These are phyloP conservation scores for Cepaea nemoralis DNA, from an alignment of 1,140 invertebrate species.

Conservation along the genomic window DNA sequence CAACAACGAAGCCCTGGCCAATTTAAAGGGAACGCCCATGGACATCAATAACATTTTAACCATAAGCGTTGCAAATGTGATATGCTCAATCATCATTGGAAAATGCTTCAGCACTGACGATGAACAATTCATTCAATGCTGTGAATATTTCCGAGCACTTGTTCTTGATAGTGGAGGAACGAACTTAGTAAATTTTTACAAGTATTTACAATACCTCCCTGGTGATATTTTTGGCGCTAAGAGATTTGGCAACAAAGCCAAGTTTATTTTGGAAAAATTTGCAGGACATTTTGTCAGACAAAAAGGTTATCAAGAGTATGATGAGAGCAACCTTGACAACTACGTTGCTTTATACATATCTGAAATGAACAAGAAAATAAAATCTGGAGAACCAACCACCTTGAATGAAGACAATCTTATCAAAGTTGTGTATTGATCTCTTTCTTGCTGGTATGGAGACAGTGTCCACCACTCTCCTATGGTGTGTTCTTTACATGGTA, in stretches of 20 bases:
- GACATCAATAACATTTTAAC: neutral
- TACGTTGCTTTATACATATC: slow-evolving; percentile 51
- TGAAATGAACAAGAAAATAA: slow-evolving; percentile 38
- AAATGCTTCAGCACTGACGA: neutral
- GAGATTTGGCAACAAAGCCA: slow-evolving; percentile 8
- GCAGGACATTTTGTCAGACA: neutral
- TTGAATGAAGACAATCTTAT: slow-evolving; percentile 44
- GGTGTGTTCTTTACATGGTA: neutral
- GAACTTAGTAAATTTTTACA: slow-evolving; percentile 45
- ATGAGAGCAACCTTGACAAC: slow-evolving; percentile 46
- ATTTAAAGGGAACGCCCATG: neutral
- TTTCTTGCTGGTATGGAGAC: slow-evolving; percentile 94
- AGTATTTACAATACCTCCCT: slow-evolving; percentile 45
- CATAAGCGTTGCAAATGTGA: neutral
- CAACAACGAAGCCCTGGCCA: neutral
- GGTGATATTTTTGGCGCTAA: slow-evolving; percentile 51
- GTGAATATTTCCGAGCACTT: neutral
- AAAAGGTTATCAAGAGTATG: slow-evolving; percentile 44
- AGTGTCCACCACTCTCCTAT: neutral
- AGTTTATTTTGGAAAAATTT: slow-evolving; percentile 17
- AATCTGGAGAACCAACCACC: slow-evolving; percentile 33
- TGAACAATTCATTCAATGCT: neutral
- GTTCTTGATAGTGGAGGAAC: neutral
- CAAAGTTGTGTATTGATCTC: slow-evolving; percentile 70
- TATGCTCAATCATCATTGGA: neutral